These are phyloP conservation scores for Drosophila niveifrons DNA, from an alignment of 2,888 invertebrate genomes.

Conservation along the genomic window DNA sequence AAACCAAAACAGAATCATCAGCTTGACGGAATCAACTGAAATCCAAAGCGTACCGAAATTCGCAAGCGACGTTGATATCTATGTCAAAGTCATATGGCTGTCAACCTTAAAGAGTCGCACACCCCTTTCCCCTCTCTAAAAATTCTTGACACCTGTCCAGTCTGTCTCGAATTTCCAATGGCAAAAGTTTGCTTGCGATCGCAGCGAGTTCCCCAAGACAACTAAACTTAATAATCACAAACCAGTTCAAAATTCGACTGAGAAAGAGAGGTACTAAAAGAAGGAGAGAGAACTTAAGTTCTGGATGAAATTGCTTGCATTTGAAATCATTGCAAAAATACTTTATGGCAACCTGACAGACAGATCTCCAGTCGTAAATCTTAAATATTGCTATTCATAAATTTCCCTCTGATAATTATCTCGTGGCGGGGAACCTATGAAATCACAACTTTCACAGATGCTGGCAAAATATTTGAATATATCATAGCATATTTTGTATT, in stretches of 20 bases:
- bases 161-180: constrained; percentile 55
- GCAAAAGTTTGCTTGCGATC: constrained; percentile 23
- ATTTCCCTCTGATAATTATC: constrained; percentile 1
- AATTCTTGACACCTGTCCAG: constrained; percentile 57
- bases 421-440: neutral
- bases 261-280: too few species aligned
- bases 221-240: constrained; percentile 29
- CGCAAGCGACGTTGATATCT: constrained; percentile 53
- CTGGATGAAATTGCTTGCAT: neutral
- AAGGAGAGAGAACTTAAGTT: neutral
- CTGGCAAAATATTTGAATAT: constrained; percentile 20
- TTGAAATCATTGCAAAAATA: neutral
- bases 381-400: neutral
- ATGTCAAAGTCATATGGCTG: constrained; percentile 68
- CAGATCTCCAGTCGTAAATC: constrained; percentile 2
- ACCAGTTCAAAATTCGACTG: neutral
- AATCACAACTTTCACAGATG: constrained; percentile 16
- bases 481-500: constrained; percentile 13
- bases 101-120: constrained; percentile 30
- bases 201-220: constrained; percentile 16
- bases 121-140: neutral
- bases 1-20: constrained; percentile 10
- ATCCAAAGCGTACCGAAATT: constrained; percentile 21
- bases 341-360: neutral
- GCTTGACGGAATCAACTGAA: constrained; percentile 34